These are phyloP conservation scores for Diprion similis DNA, from an alignment of 1,140 invertebrate species.

Conservation along the genomic window DNA sequence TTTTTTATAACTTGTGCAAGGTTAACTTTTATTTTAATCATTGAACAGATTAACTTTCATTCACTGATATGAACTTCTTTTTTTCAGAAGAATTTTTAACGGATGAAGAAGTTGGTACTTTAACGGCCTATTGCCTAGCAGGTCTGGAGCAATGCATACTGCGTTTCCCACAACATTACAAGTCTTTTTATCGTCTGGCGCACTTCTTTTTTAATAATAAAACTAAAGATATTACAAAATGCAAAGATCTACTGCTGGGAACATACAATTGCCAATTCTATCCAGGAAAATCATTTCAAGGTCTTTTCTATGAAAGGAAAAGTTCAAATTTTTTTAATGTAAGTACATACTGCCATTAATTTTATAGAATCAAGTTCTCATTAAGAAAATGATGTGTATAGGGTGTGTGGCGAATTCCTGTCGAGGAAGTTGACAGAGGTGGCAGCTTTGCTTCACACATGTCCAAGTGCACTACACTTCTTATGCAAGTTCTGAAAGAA, in stretches of 20 bases:
- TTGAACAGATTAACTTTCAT: constrained; percentile 18
- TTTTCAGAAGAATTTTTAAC: constrained; percentile 51
- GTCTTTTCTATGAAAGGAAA: constrained; percentile 86
- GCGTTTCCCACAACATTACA: constrained; percentile 91
- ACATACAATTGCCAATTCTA: constrained; percentile 68
- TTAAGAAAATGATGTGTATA: constrained; percentile 46
- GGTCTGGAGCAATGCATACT: constrained; percentile 85
- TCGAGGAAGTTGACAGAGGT: constrained; percentile 87
- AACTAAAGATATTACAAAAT: constrained; percentile 71
- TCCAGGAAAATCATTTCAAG: constrained; percentile 71
- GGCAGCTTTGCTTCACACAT: constrained; percentile 93
- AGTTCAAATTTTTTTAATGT: constrained; percentile 90
- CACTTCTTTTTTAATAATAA: constrained; percentile 83
- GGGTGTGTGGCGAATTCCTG: constrained; percentile 92
- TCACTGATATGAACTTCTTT: constrained; percentile 17
- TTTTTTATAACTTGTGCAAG: constrained; percentile 17
- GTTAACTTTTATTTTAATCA: constrained; percentile 20
- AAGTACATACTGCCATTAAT: constrained; percentile 43
- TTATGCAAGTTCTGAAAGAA: constrained; percentile 82
- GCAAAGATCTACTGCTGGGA: constrained; percentile 75
- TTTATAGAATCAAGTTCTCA: not conserved
- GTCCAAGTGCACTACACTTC: constrained; percentile 80
- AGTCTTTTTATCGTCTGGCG: constrained; percentile 87
- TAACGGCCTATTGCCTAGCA: constrained; percentile 70
- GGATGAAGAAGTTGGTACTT: constrained; percentile 49